These are phyloP conservation scores for Nemurella pictetii DNA, from an alignment of 2,888 invertebrate species.

Conservation along the genomic window DNA sequence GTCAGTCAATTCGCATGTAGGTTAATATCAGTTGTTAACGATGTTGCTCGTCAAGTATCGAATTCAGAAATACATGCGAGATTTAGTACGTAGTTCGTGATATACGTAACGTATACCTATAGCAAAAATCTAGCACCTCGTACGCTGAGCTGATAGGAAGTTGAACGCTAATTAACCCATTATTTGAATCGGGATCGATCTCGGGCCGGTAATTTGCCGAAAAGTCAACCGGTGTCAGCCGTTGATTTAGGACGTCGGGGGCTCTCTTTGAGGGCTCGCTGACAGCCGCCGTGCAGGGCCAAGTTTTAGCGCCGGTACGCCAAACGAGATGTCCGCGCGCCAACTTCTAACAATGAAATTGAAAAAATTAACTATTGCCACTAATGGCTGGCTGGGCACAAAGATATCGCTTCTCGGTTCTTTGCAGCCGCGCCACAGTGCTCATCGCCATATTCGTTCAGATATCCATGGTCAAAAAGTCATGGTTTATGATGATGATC, in stretches of 20 bases:
- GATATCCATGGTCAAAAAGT: background rate
- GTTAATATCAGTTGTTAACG: too few relatives aligned
- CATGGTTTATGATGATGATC: conserved; percentile 5
- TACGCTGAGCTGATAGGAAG: background rate
- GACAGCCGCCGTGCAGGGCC: background rate
- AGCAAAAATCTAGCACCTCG: too few relatives aligned
- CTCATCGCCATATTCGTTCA: conserved; percentile 21
- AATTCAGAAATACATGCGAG: too few relatives aligned
- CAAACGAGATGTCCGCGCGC: background rate
- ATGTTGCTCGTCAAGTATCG: too few relatives aligned
- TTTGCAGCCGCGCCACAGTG: background rate
- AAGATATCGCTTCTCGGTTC: conserved; percentile 8
- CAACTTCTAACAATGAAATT: conserved; percentile 7
- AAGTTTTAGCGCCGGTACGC: background rate
- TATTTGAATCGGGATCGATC: background rate
- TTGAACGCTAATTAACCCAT: background rate
- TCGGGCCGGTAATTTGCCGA: background rate
- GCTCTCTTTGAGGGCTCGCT: conserved; percentile 5
- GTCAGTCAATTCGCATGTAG: too few relatives aligned
- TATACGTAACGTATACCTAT: too few relatives aligned
- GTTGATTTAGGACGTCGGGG: background rate
- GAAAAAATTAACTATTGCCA: conserved; percentile 18
- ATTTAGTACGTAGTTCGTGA: too few relatives aligned
- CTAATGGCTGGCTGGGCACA: background rate
- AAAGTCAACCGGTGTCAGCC: background rate